A percentile compares a stretch with the other conserved stretches of the same genome.
Evolutionary conservation across 2,888 invertebrate species (phyloP).

Genomic region (Ochropleura plecta): DNA sequence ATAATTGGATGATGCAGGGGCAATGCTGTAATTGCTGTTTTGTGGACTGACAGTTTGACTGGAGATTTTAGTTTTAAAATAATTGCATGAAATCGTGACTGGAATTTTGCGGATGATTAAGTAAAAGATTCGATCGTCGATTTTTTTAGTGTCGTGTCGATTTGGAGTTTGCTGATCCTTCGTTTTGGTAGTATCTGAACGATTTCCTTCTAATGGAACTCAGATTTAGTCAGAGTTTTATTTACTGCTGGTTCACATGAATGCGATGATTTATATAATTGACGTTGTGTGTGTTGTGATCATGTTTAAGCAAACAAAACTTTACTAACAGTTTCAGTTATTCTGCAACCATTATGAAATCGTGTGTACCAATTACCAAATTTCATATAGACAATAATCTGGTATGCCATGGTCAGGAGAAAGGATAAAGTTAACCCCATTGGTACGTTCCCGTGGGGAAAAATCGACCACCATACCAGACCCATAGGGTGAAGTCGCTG

Average conservation of each 20-base stretch:
- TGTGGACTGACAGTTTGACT: conserved; percentile 40
- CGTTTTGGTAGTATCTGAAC: not conserved
- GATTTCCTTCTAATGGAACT: not conserved
- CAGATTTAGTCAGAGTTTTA: not conserved
- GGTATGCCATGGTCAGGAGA: not conserved
- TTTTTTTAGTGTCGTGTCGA: not conserved
- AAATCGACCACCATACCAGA: not conserved
- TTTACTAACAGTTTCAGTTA: not conserved
- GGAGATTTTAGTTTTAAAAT: conserved; percentile 35
- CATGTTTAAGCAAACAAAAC: not conserved
- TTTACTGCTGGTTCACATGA: not conserved
- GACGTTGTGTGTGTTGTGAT: not conserved
- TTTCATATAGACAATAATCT: not conserved
- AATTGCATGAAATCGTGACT: conserved; percentile 17
- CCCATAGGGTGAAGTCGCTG: not conserved
- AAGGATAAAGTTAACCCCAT: not conserved
- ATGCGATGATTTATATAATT: not conserved
- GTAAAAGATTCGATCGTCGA: not conserved
- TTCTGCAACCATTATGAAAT: not conserved
- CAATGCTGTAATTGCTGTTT: conserved; percentile 52
- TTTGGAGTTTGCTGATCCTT: not conserved
- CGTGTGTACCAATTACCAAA: not conserved
- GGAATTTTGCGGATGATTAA: conserved; percentile 7
- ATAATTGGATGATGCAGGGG: conserved; percentile 74
- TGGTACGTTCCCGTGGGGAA: not conserved